Percentiles rank a stretch among this genome's conserved stretches.
These are phyloP conservation scores for Eurystomus glaucurus DNA, from an alignment of 2,797 vertebrate species.

Conservation along the genomic window DNA sequence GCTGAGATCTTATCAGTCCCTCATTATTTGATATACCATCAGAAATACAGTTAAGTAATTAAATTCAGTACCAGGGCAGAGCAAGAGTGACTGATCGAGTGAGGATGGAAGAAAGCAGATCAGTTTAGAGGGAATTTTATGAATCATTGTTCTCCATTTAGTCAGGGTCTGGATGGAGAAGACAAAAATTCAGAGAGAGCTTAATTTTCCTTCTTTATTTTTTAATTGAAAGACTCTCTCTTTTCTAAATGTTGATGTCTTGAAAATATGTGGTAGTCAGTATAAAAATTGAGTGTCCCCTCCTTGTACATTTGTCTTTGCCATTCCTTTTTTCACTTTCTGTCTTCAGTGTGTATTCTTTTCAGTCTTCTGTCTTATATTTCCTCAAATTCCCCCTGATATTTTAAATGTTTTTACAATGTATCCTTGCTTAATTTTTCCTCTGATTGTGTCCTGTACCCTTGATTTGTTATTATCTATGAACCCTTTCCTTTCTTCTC, in stretches of 20 bases:
- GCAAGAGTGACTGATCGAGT: not conserved
- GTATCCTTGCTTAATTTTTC: not conserved
- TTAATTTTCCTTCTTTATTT: not conserved
- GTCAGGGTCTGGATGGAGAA: not conserved
- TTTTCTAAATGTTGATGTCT: not conserved
- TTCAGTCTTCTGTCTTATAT: not conserved
- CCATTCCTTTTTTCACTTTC: not conserved
- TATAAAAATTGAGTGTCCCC: not conserved
- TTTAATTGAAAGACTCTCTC: not conserved
- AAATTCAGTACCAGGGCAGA: constrained; percentile 25
- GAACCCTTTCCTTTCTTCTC: not conserved
- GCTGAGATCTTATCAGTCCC: constrained; percentile 50
- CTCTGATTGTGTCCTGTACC: not conserved
- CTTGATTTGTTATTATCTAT: not conserved
- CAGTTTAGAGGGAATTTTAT: not conserved
- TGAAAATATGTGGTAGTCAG: not conserved
- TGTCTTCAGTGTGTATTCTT: not conserved
- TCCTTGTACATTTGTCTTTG: not conserved
- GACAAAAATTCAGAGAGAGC: not conserved
- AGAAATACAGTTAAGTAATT: constrained; percentile 60
- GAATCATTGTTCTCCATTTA: constrained; percentile 41
- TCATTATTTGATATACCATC: constrained; percentile 72
- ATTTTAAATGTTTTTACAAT: not conserved
- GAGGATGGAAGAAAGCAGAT: not conserved
- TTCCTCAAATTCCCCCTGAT: not conserved